Base-by-base conservation (phyloP, 2,113 vertebrate genomes). In the Entelurus aequoreus region DNA sequence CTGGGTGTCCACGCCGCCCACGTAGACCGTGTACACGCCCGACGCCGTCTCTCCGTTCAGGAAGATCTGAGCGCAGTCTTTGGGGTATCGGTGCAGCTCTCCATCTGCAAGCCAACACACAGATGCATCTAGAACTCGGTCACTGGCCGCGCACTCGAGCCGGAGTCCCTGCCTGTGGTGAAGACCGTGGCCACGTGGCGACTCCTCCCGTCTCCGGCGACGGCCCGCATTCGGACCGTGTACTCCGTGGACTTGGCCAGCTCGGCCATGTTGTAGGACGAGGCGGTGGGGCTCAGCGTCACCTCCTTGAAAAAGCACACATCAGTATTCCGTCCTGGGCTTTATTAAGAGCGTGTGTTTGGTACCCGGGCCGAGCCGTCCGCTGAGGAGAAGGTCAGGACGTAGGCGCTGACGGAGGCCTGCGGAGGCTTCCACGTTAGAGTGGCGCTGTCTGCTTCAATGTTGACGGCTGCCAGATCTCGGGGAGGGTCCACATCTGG, bases 61-160 rank as follows among this genome's bases (percentile, higher is more conserved):
- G 13, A 97, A 87, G 6, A 92, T 87, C 81, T 98, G 93, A 63
- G 93, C 93, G 52, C 96, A 99, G 84, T 99, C 96, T 66, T 73
- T 91, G 13, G 95, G 93, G 65, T 85, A 89, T 8, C 78, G 87
- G 52, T 93, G 94, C 37, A 94, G 74, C 56, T 91, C 84, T 40
- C 93, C 94, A 14, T 66, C 80, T 82, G 21, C 14, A 71, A 61
- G 13, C 62, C 78, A 63, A 74, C 0, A 49, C 69, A 75, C 66
- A 75, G 78, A 74, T 4, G 66, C 13, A 62, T 9, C 60, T 69
- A 21, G 28, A 9, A 11, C 19, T 21, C 28, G 28, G 14, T 21
- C 50, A 16, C n/a, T 50, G 50, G 28, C 19, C 21, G 5, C n/a
- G 8, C 10, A 11, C 12, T 12, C 12, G 35, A 42, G 47, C 61